Evolutionary conservation across 1,140 invertebrate genomes (phyloP).

Genomic region (Papilio xuthus): DNA sequence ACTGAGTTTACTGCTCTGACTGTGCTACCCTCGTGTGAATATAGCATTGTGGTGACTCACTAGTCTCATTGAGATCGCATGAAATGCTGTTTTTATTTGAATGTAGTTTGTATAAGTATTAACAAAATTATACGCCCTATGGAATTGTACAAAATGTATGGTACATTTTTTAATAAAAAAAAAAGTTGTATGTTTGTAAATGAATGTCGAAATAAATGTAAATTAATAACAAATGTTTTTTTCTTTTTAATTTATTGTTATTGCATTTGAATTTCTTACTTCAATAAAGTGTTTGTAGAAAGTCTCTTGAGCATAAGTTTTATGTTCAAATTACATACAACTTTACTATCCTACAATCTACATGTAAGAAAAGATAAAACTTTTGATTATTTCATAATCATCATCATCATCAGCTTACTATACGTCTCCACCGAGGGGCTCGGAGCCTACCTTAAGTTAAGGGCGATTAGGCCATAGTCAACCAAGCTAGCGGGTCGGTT

Average conservation of each 20-base stretch:
- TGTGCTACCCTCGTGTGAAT: background rate
- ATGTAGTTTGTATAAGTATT: slow-evolving; percentile 62
- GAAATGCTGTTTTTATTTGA: slow-evolving; percentile 67
- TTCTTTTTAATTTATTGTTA: slow-evolving; percentile 39
- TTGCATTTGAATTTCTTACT: background rate
- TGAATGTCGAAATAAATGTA: slow-evolving; percentile 76
- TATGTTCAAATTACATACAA: no score
- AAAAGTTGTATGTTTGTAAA: slow-evolving; percentile 72
- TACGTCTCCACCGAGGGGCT: no score
- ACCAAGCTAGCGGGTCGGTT: no score
- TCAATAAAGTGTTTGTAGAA: no score
- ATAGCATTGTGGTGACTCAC: slow-evolving; percentile 56
- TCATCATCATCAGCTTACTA: no score
- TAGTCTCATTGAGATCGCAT: slow-evolving; percentile 73
- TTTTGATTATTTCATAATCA: no score
- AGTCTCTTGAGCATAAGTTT: no score
- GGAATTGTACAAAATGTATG: slow-evolving; percentile 76
- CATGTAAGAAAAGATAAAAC: no score
- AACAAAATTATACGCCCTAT: slow-evolving; percentile 66
- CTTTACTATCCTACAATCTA: no score
- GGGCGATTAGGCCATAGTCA: no score
- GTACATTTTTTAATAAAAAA: slow-evolving; percentile 62
- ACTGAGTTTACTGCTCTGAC: background rate
- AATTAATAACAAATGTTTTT: slow-evolving; percentile 65
- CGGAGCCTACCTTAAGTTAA: no score